These are phyloP conservation scores for Sinocyclocheilus rhinocerous DNA, from an alignment of 2,113 vertebrate genomes.

Conservation along the genomic window DNA sequence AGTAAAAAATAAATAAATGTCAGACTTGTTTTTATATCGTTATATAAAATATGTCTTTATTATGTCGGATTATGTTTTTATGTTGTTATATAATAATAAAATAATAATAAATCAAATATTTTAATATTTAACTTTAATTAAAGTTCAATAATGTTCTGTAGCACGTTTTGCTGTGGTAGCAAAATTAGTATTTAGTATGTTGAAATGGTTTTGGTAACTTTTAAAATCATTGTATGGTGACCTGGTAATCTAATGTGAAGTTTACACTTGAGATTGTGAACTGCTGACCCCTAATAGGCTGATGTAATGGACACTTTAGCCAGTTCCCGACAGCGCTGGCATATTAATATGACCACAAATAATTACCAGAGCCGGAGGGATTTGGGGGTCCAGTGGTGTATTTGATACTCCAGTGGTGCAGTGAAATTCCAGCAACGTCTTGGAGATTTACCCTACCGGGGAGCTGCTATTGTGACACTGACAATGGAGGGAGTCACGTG, in stretches of 20 bases:
- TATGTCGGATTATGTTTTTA: neutral
- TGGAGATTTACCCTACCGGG: constrained; percentile 1
- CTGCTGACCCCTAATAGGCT: constrained; percentile 22
- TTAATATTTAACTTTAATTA: too few relatives aligned
- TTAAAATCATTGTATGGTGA: neutral
- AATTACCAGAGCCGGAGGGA: constrained; percentile 37
- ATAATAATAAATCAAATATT: too few relatives aligned
- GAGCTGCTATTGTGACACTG: constrained; percentile 37
- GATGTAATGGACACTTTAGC: constrained; percentile 14
- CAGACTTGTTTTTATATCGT: neutral
- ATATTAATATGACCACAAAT: constrained; percentile 30
- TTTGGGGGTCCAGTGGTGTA: neutral
- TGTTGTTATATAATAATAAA: neutral
- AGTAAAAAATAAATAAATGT: neutral
- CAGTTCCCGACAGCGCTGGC: constrained; percentile 2
- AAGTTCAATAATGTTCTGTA: too few relatives aligned
- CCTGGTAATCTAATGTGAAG: neutral
- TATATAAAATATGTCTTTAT: neutral
- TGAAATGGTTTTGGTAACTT: neutral
- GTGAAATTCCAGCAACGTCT: constrained; percentile 9
- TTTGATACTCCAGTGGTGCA: constrained; percentile 21
- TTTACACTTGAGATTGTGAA: neutral
- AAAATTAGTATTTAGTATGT: neutral
- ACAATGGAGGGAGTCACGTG: constrained; percentile 14
- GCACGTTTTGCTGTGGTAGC: neutral